Conservation (phyloP, 1,140 invertebrate species). For the Zelostemma sp. region DNA sequence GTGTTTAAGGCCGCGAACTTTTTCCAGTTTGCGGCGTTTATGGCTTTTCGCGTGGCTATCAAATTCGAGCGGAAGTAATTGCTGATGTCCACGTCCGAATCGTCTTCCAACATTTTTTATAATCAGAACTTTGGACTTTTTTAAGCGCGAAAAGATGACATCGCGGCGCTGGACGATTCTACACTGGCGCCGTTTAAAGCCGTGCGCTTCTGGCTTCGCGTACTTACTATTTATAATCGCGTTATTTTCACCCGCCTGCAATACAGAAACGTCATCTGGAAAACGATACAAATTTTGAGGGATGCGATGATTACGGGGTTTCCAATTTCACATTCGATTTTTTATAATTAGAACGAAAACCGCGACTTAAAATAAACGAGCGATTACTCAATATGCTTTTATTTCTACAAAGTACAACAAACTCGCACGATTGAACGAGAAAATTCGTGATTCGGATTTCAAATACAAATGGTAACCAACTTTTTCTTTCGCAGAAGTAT, state of each 20-base stretch:
- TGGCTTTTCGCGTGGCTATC: constrained; percentile 45
- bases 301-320: no score
- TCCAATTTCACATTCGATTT: constrained; percentile 11
- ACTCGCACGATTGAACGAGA: no score
- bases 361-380: no score
- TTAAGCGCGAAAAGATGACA: background rate
- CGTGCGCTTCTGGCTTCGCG: constrained; percentile 28
- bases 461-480: no score
- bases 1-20: constrained; percentile 48
- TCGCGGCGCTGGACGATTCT: constrained; percentile 23
- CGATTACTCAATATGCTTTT: no score
- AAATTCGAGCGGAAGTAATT: constrained; percentile 61
- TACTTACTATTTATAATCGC: constrained; percentile 23
- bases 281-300: no score
- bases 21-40: constrained; percentile 49
- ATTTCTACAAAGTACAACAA: no score
- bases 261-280: no score
- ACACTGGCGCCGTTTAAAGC: constrained; percentile 29
- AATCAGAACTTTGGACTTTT: no score
- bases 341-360: no score
- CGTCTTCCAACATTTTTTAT: constrained; percentile 27
- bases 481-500: no score
- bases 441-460: no score
- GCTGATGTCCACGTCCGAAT: constrained; percentile 47
- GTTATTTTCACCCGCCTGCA: constrained; percentile 52